Evolutionary conservation across 2,797 vertebrate genomes (phyloP).

Genomic region (Lagorchestes hirsutus): DNA sequence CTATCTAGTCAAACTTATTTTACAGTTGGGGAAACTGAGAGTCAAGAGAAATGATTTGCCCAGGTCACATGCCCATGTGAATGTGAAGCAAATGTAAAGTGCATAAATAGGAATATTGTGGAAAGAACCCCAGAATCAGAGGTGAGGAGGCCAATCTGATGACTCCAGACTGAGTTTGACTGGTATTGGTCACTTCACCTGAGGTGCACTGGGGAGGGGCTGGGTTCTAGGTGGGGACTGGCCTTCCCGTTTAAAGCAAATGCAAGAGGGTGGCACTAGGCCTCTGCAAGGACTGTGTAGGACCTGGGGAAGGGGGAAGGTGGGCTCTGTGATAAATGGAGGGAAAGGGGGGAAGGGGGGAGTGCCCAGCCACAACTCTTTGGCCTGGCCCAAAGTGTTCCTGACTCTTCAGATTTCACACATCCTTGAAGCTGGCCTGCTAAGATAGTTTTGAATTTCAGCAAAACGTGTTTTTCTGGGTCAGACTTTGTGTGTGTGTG

Average conservation of each 20-base stretch:
- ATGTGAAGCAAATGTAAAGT: neutral
- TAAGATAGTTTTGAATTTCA: conserved; percentile 79
- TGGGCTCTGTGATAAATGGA: neutral
- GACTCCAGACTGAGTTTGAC: neutral
- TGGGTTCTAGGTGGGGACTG: neutral
- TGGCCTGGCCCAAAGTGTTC: neutral
- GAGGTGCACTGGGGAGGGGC: too few species aligned
- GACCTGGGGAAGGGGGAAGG: too few species aligned
- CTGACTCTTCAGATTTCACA: neutral
- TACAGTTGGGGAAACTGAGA: neutral
- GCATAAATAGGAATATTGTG: neutral
- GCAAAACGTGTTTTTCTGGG: conserved; percentile 80
- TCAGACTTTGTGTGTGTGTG: conserved; percentile 52
- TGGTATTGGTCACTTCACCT: neutral
- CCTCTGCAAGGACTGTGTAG: neutral
- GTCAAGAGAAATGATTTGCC: too few species aligned
- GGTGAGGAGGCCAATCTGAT: neutral
- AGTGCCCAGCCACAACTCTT: neutral
- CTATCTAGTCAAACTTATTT: neutral
- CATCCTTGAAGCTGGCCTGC: neutral
- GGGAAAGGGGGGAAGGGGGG: conserved; percentile 49
- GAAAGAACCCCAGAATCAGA: neutral
- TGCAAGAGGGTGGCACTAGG: too few species aligned
- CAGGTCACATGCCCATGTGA: neutral
- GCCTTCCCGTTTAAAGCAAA: neutral